phyloP scores from a whole-genome alignment of 2,888 invertebrate genomes.

The Suillia variegata region DNA sequence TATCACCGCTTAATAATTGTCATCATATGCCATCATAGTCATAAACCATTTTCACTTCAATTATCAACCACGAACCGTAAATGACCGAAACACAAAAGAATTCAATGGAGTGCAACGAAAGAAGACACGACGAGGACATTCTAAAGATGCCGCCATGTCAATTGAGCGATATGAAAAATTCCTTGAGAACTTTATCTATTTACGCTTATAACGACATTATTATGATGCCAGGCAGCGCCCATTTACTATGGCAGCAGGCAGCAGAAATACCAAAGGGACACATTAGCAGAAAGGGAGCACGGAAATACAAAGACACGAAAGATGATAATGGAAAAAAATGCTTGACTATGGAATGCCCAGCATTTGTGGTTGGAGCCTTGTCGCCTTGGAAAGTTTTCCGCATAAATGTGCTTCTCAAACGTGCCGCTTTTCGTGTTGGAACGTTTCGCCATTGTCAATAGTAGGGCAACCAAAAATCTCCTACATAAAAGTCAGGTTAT shows the following conservation, averaged over 20 bases:
- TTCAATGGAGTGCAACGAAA: not conserved
- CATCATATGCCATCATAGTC: not conserved
- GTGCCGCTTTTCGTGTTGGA: too few species aligned
- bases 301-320: too few species aligned
- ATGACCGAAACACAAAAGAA: slow-evolving; percentile 18
- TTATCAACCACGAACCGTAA: too few species aligned
- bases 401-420: not conserved
- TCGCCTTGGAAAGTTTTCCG: not conserved
- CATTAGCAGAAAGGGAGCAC: not conserved
- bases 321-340: not conserved
- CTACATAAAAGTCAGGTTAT: too few species aligned
- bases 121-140: slow-evolving; percentile 27
- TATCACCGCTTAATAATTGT: not conserved
- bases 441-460: too few species aligned
- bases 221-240: not conserved
- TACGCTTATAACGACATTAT: slow-evolving; percentile 1
- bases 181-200: not conserved
- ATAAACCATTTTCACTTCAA: not conserved
- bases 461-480: too few species aligned
- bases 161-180: slow-evolving; percentile 28
- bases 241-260: slow-evolving; percentile 33
- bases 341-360: not conserved
- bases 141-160: slow-evolving; percentile 36
- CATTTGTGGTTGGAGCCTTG: not conserved
- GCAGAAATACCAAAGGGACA: not conserved